phyloP scores from a whole-genome alignment of 2,888 invertebrate genomes.

The Lacanobia oleracea region DNA sequence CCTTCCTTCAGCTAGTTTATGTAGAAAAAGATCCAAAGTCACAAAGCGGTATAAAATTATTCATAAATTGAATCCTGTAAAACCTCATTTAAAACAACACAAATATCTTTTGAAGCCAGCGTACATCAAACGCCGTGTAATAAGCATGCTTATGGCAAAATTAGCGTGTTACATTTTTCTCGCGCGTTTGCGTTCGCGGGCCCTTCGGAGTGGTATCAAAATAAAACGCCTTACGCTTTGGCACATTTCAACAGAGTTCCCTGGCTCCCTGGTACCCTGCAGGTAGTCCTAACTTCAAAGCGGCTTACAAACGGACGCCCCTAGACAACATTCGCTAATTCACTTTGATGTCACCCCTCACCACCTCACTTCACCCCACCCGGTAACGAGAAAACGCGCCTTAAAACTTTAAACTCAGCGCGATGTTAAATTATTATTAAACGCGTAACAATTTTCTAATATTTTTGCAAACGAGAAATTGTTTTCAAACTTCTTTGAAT shows the following conservation, averaged over 20 bases:
- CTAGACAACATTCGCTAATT: conserved; percentile 90
- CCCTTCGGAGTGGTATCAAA: conserved; percentile 75
- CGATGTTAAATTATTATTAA: conserved; percentile 85
- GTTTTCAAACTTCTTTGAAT: conserved; percentile 77
- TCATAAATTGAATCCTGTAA: conserved; percentile 13
- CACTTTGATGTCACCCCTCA: conserved; percentile 88
- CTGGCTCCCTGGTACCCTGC: conserved; percentile 77
- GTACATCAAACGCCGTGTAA: conserved; percentile 58
- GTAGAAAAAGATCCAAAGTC: not conserved
- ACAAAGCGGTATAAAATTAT: conserved; percentile 2
- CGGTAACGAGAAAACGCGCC: conserved; percentile 87
- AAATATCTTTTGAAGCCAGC: conserved; percentile 50
- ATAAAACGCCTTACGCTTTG: conserved; percentile 81
- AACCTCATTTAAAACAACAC: conserved; percentile 34
- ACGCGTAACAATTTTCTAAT: conserved; percentile 83
- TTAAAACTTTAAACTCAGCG: conserved; percentile 85
- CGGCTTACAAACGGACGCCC: conserved; percentile 89
- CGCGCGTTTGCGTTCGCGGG: conserved; percentile 46
- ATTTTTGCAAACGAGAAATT: conserved; percentile 82
- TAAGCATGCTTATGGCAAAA: conserved; percentile 57
- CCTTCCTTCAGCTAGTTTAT: not conserved
- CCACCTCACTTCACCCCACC: conserved; percentile 69
- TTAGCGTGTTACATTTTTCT: conserved; percentile 63
- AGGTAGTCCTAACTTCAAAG: conserved; percentile 88
- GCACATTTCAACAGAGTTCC: conserved; percentile 78